Percentiles rank a stretch among this genome's conserved stretches.
Evolutionary conservation across 2,888 invertebrate species (phyloP).

Genomic region (Eubasilissa splendida): DNA sequence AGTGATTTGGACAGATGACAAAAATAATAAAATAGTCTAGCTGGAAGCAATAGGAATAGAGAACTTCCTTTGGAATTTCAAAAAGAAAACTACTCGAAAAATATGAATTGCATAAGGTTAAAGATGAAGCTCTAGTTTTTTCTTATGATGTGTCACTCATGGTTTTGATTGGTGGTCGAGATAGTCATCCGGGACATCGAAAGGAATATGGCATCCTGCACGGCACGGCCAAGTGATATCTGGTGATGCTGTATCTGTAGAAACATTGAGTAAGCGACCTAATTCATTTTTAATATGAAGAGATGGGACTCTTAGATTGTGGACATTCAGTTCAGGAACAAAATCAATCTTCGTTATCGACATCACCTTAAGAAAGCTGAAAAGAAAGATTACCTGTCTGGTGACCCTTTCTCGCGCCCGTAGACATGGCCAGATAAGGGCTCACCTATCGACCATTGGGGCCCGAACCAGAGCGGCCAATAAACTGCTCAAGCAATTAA

Average conservation of each 20-base stretch:
- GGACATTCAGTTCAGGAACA: slow-evolving; percentile 81
- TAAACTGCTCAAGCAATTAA: too few species aligned
- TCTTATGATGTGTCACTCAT: slow-evolving; percentile 86
- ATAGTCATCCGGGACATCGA: slow-evolving; percentile 89
- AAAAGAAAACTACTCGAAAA: slow-evolving; percentile 75
- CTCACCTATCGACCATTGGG: too few species aligned
- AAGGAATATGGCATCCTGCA: slow-evolving; percentile 76
- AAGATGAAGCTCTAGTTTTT: slow-evolving; percentile 89
- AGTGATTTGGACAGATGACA: too few species aligned
- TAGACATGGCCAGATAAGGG: too few species aligned
- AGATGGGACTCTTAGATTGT: slow-evolving; percentile 81
- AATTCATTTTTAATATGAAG: slow-evolving; percentile 83
- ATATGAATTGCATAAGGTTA: slow-evolving; percentile 89
- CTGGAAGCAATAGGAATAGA: too few species aligned
- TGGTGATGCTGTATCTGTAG: slow-evolving; percentile 78
- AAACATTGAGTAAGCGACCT: slow-evolving; percentile 72
- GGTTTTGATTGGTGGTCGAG: slow-evolving; percentile 90
- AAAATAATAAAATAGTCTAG: too few species aligned
- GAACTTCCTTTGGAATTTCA: slow-evolving; percentile 85
- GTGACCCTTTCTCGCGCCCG: too few species aligned
- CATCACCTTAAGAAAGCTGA: slow-evolving; percentile 84
- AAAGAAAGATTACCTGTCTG: slow-evolving; percentile 74
- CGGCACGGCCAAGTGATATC: slow-evolving; percentile 76
- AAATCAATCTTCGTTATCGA: slow-evolving; percentile 82
- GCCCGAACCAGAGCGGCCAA: too few species aligned